Conservation (phyloP, 2,888 invertebrate species). For the Serripes groenlandicus region DNA sequence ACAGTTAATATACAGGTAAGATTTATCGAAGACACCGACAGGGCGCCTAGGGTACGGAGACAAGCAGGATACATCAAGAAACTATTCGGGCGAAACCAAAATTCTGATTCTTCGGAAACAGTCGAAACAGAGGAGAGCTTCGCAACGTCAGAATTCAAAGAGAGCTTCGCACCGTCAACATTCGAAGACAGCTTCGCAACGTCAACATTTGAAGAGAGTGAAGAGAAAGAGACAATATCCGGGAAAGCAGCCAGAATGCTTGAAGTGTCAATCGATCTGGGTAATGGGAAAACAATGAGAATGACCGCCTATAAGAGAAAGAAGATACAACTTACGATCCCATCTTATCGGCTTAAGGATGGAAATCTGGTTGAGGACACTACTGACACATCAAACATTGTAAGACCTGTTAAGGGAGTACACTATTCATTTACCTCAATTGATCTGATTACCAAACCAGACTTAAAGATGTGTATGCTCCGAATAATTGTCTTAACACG, state of each 20-base stretch:
- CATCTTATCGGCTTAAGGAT: not conserved
- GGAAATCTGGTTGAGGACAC: not conserved
- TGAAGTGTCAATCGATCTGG: not conserved
- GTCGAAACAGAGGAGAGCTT: no score
- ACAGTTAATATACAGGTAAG: not conserved
- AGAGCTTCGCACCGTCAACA: not conserved
- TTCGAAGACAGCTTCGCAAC: no score
- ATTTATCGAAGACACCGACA: not conserved
- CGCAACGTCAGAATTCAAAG: not conserved
- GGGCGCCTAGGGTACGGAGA: not conserved
- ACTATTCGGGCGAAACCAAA: no score
- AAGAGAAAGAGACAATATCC: not conserved
- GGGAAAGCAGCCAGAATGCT: slow-evolving; percentile 8
- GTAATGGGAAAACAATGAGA: not conserved
- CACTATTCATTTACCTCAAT: not conserved
- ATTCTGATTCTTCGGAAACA: no score
- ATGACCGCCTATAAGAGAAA: slow-evolving; percentile 6
- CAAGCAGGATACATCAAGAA: no score
- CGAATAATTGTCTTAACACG: not conserved
- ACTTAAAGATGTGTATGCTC: no score
- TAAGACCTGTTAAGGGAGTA: not conserved
- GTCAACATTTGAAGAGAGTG: not conserved
- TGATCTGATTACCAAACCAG: no score
- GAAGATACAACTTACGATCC: not conserved
- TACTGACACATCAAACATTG: not conserved